Evolutionary conservation across 2,797 vertebrate genomes (phyloP).

Genomic region (Tachyglossus aculeatus): DNA sequence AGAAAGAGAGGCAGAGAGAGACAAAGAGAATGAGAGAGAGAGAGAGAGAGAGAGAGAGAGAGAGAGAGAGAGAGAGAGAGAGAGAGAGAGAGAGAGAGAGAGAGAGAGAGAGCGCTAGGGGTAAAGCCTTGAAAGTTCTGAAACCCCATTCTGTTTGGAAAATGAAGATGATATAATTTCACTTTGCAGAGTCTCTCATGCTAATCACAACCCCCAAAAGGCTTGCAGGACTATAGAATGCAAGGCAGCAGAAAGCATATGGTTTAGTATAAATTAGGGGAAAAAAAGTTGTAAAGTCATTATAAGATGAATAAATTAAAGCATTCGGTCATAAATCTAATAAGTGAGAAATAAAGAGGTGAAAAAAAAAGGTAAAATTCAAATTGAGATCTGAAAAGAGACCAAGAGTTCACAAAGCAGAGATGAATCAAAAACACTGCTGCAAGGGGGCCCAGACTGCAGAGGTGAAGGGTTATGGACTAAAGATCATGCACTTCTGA

Average conservation of each 20-base stretch:
- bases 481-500: too few species aligned
- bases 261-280: conserved; percentile 51
- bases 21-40: too few species aligned
- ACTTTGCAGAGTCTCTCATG: conserved; percentile 37
- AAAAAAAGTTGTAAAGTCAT: conserved; percentile 52
- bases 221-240: conserved; percentile 51
- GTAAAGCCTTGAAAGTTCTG: conserved; percentile 31
- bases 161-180: conserved; percentile 41
- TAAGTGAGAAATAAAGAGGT: conserved; percentile 54
- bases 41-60: too few species aligned
- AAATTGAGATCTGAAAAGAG: conserved; percentile 46
- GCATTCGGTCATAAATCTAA: conserved; percentile 60
- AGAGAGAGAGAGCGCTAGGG: too few species aligned
- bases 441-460: conserved; percentile 11
- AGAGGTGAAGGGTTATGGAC: background rate
- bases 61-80: background rate
- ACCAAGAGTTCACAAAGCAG: conserved; percentile 27
- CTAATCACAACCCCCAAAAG: conserved; percentile 45
- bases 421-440: conserved; percentile 7
- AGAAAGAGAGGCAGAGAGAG: too few species aligned
- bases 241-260: conserved; percentile 43
- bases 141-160: conserved; percentile 39
- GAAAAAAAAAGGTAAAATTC: conserved; percentile 54
- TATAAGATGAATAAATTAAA: conserved; percentile 66
- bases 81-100: background rate